Percentiles rank a stretch among this genome's conserved stretches.
Evolutionary conservation across 2,797 vertebrate species (phyloP).

Genomic region (Clarias laeviceps): DNA sequence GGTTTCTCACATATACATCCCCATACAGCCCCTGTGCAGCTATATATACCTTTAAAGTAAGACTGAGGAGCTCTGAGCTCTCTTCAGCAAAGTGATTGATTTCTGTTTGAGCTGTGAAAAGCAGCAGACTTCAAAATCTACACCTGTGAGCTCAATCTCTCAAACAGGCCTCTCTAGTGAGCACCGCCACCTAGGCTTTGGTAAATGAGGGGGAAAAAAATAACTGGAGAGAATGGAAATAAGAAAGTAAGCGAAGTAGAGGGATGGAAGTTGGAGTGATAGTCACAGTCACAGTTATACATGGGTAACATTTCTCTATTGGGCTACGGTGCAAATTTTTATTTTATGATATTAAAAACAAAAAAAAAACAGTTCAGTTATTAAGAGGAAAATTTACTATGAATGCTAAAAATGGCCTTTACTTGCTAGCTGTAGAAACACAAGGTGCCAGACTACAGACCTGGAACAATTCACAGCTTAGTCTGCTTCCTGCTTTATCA

Average conservation of each 20-base stretch:
- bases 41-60: neutral
- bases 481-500: neutral
- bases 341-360: neutral
- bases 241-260: constrained; percentile 3
- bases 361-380: neutral
- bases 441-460: neutral
- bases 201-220: constrained; percentile 14
- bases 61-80: constrained; percentile 16
- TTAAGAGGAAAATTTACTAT: neutral
- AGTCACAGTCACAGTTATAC: neutral
- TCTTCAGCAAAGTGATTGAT: constrained; percentile 17
- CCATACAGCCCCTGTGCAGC: neutral
- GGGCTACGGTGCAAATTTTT: neutral
- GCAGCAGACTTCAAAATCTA: constrained; percentile 27
- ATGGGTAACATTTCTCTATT: neutral
- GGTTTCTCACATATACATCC: neutral
- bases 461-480: neutral
- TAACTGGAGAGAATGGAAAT: constrained; percentile 4
- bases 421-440: neutral
- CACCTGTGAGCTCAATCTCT: constrained; percentile 23
- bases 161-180: constrained; percentile 20
- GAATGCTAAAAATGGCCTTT: neutral
- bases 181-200: neutral
- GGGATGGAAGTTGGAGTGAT: neutral
- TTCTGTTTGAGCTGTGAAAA: constrained; percentile 27